A percentile compares a stretch with the other conserved stretches of the same genome.
These are phyloP conservation scores for Hirtodrosophila confusa DNA, from an alignment of 2,888 invertebrate genomes.

Conservation along the genomic window DNA sequence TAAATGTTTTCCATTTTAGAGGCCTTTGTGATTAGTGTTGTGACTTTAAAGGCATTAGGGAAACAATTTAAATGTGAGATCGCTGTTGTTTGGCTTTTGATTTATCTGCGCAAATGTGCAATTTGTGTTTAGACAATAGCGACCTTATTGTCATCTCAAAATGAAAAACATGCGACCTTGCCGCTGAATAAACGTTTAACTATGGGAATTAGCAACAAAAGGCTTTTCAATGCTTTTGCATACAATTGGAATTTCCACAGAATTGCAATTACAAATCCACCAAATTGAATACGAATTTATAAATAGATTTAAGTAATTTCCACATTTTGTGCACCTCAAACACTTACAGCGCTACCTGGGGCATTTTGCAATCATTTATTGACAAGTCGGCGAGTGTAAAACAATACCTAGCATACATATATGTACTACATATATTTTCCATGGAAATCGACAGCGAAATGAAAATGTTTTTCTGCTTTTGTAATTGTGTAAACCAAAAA, in stretches of 20 bases:
- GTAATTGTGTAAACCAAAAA: slow-evolving; percentile 53
- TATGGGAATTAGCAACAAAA: slow-evolving; percentile 16
- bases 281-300: slow-evolving; percentile 7
- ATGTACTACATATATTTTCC: slow-evolving; percentile 23
- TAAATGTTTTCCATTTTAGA: slow-evolving; percentile 23
- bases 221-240: slow-evolving; percentile 12
- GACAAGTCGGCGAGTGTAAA: slow-evolving; percentile 48
- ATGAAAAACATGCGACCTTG: not conserved
- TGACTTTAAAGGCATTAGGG: slow-evolving; percentile 40
- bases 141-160: slow-evolving; percentile 42
- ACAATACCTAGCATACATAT: slow-evolving; percentile 42
- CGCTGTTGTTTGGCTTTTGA: slow-evolving; percentile 42
- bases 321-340: not conserved
- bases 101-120: slow-evolving; percentile 69
- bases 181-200: slow-evolving; percentile 26
- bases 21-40: slow-evolving; percentile 37
- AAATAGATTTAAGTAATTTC: slow-evolving; percentile 5
- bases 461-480: slow-evolving; percentile 42
- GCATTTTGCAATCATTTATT: slow-evolving; percentile 54
- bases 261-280: slow-evolving; percentile 9
- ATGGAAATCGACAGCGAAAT: slow-evolving; percentile 39
- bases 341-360: slow-evolving; percentile 1
- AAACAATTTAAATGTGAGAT: slow-evolving; percentile 34
- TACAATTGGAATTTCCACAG: slow-evolving; percentile 22
- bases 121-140: slow-evolving; percentile 53